Evolutionary conservation across 2,113 vertebrate genomes (phyloP), one percentile per base, ranked within the genome.

Genomic region (Rhadina sibilatrix): DNA sequence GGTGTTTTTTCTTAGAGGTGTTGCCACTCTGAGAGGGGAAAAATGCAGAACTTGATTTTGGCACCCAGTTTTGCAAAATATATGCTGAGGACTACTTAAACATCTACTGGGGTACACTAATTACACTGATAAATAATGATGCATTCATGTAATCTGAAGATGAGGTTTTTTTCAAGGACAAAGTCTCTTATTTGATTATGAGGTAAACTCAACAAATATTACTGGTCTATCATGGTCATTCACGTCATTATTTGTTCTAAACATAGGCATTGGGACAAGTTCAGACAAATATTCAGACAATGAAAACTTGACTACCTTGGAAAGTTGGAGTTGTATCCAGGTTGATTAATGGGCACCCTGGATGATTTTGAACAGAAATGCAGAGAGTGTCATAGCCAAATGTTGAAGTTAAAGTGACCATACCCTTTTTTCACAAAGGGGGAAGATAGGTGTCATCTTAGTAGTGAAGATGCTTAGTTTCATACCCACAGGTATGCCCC

Each of bases 21-120:
- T 68, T 57, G 37, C 8, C 0, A 1, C 6, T 30, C 31, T 72
- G 42, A 88, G 54, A 1, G 3, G n/a, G 28, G 19, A 31, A 3
- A 3, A 68, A 64, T 16, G 22, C 7, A 65, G 59, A 83, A 47
- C 31, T 64, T 6, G 1, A 9, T 15, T 71, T 91, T 60, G 53
- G 38, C 37, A 49, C 25, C 7, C 8, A 1, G 8, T 89, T 95
- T 94, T 61, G n/a, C 46, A 83, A 88, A 83, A 18, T 0, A 0
- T 22, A 14, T 18, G 2, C 31, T 46, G 30, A 90, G 17, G 37
- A 50, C 6, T 59, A 16, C 19, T 74, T 86, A 69, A 56, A 37
- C 2, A 20, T 40, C 44, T 64, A 28, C 22, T 61, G 46, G 30
- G 65, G 23, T 17, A 61, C 22, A 31, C 12, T 65, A 49, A 53